phyloP scores from a whole-genome alignment of 1,140 invertebrate species.

The Marisa cornuarietis region DNA sequence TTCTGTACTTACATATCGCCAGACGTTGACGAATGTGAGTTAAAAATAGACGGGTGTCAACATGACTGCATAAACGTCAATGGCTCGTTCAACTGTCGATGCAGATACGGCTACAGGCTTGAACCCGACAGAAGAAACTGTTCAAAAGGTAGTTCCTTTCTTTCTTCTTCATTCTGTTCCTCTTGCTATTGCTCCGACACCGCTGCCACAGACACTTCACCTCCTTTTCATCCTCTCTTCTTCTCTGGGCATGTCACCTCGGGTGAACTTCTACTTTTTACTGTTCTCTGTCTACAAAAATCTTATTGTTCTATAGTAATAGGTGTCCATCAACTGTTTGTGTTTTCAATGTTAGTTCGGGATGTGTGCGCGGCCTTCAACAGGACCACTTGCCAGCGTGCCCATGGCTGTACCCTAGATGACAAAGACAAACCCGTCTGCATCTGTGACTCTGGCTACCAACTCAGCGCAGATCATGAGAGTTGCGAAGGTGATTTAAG shows the following conservation, averaged over 20 bases:
- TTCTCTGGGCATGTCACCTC: no score
- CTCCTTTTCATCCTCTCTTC: neutral
- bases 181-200: no score
- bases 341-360: neutral
- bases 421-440: slow-evolving; percentile 6
- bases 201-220: no score
- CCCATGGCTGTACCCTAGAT: slow-evolving; percentile 23
- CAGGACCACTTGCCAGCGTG: neutral
- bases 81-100: slow-evolving; percentile 40
- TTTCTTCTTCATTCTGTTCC: neutral
- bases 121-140: slow-evolving; percentile 37
- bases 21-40: slow-evolving; percentile 63
- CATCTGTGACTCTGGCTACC: slow-evolving; percentile 20
- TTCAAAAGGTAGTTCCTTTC: slow-evolving; percentile 15
- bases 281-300: no score
- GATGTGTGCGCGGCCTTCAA: neutral
- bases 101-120: slow-evolving; percentile 35
- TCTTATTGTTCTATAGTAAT: no score
- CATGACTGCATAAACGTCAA: slow-evolving; percentile 45
- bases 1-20: neutral
- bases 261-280: no score
- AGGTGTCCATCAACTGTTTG: no score
- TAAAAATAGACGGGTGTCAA: slow-evolving; percentile 50
- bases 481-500: neutral
- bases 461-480: neutral